Percentiles rank a stretch among this genome's conserved stretches.
phyloP scores from a whole-genome alignment of 2,797 vertebrate species.

The Artibeus lituratus region DNA sequence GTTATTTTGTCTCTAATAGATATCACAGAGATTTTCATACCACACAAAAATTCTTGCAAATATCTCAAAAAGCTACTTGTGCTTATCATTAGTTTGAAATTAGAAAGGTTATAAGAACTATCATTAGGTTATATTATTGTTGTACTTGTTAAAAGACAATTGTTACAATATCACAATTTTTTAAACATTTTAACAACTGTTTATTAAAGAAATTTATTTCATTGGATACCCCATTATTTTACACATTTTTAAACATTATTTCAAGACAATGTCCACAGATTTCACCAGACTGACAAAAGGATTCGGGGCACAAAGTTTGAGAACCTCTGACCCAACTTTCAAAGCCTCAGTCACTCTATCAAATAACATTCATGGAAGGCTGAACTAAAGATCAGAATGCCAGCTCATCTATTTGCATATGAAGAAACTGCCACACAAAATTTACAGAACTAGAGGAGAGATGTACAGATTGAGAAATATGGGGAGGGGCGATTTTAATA shows the following conservation, averaged over 20 bases:
- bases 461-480: background rate
- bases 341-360: background rate
- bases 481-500: background rate
- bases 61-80: background rate
- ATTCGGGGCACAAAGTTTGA: background rate
- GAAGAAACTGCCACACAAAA: background rate
- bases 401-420: background rate
- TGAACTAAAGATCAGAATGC: background rate
- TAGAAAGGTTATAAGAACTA: background rate
- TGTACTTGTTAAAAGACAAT: background rate
- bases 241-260: background rate
- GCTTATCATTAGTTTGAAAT: background rate
- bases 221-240: background rate
- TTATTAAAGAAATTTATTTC: background rate
- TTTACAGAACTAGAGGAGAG: background rate
- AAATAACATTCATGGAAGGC: background rate
- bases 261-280: background rate
- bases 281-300: background rate
- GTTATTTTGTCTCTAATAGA: background rate
- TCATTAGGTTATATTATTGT: background rate
- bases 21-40: background rate
- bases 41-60: background rate
- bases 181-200: background rate
- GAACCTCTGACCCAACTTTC: background rate
- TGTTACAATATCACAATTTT: background rate